A percentile compares a stretch with the other conserved stretches of the same genome.
Evolutionary conservation across 53 echinoderm and acorn worm species (phyloP).

Genomic region (Mesocentrotus franciscanus): DNA sequence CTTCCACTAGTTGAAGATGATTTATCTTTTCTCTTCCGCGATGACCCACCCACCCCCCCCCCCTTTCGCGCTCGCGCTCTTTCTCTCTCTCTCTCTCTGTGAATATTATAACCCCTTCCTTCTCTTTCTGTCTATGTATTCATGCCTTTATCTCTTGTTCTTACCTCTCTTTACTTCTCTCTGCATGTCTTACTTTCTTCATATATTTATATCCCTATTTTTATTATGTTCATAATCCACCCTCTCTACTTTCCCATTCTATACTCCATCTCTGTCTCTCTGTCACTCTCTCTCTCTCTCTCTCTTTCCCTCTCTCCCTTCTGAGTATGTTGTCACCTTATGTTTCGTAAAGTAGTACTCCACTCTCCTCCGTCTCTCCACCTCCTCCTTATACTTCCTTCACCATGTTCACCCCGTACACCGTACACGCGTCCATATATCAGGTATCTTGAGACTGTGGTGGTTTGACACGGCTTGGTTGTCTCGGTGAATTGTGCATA

Average conservation of each 20-base stretch:
- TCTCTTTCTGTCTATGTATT: neutral
- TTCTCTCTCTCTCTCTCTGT: neutral
- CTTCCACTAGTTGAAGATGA: too few species aligned
- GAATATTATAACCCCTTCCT: too few species aligned
- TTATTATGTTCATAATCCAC: too few species aligned
- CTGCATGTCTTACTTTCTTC: neutral
- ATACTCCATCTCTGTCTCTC: neutral
- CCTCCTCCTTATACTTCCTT: neutral
- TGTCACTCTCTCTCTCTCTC: neutral
- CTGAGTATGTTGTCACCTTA: too few species aligned
- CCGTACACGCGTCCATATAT: neutral
- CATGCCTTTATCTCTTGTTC: neutral
- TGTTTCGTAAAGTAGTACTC: neutral
- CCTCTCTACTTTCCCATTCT: neutral
- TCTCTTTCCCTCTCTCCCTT: neutral
- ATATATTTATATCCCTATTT: too few species aligned
- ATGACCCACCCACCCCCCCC: neutral
- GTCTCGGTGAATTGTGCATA: neutral
- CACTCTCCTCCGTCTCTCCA: neutral
- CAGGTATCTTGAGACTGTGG: neutral
- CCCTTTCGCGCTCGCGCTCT: neutral
- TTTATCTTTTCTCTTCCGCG: neutral
- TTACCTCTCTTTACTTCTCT: neutral
- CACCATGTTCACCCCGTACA: neutral
- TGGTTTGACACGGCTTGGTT: neutral